Evolutionary conservation across 2,797 vertebrate species (phyloP), one percentile per base, ranked within the genome.

Genomic region (Enteromius thamalakanensis): DNA sequence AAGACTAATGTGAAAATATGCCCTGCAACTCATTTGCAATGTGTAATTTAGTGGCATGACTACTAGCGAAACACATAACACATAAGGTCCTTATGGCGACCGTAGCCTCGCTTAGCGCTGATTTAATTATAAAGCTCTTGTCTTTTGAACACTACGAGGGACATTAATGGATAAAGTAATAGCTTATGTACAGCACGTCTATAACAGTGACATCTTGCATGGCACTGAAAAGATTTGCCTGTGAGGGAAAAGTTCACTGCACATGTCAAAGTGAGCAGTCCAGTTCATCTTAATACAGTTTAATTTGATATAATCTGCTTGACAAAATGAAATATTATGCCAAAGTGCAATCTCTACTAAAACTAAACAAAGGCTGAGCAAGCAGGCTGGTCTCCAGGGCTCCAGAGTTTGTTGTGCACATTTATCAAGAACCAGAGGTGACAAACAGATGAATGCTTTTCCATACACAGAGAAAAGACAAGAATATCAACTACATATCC

Each of bases 111-210:
- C 87, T 91, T 68, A 84, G 81, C 64, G 21, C 89, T 91, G 90
- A 93, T 94, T 93, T 90, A 92, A 94, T 94, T 93, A 93, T 90
- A 89, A 83, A 65, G 90, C 86, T 86, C 68, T 37, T 21, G 80
- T 87, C 86, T 77, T 78, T 51, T 76, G 82, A 65, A 85, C 89
- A 84, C 88, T 87, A 88, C 85, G 86, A 92, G 90, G 81, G 87
- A 89, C 79, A 84, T 79, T 91, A 90, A 92, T 90, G 89, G 89
- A 85, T 84, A 87, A 91, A 91, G 88, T 89, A 93, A 91, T 89
- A 88, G 89, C 87, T 79, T 89, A 89, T 85, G 86, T 86, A 89
- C 85, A 76, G 84, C 64, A 86, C 69, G 75, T 58, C 81, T 64
- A n/a, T 89, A 91, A 91, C 89, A 88, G 82, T 85, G 72, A 40